Evolutionary conservation across 2,888 invertebrate genomes (phyloP).

Genomic region (Apamea sordens): DNA sequence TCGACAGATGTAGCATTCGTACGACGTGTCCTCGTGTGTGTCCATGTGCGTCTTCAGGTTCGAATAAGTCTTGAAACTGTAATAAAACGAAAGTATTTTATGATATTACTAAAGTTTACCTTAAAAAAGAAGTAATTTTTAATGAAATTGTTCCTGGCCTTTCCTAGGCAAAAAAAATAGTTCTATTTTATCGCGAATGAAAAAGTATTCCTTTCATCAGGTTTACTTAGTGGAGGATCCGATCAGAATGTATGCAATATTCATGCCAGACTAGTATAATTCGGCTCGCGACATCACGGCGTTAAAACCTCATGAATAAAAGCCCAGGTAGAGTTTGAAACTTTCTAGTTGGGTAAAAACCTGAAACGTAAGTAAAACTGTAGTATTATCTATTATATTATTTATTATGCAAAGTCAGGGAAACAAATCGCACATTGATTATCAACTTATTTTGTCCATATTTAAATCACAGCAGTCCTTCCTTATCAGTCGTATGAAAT

Average conservation of each 20-base stretch:
- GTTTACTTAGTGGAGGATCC: not conserved
- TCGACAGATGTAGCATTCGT: slow-evolving; percentile 88
- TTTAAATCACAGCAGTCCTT: not conserved
- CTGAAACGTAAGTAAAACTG: not conserved
- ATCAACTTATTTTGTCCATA: not conserved
- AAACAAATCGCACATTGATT: not conserved
- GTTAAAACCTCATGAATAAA: slow-evolving; percentile 19
- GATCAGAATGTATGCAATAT: slow-evolving; percentile 17
- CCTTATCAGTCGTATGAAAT: not conserved
- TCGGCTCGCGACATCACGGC: slow-evolving; percentile 8
- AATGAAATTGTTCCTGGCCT: not conserved
- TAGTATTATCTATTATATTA: not conserved
- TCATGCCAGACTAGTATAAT: slow-evolving; percentile 13
- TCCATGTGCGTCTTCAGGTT: slow-evolving; percentile 90
- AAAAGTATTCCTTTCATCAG: not conserved
- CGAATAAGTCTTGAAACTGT: slow-evolving; percentile 90
- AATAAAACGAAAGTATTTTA: slow-evolving; percentile 16
- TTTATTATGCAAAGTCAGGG: not conserved
- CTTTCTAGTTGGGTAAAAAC: not conserved
- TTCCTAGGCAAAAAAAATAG: not conserved
- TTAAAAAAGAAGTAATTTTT: not conserved
- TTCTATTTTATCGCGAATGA: not conserved
- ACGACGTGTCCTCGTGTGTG: slow-evolving; percentile 89
- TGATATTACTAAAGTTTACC: not conserved
- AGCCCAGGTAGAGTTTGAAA: not conserved